Evolutionary conservation across 2,113 vertebrate species (phyloP), one percentile per base, ranked within the genome.

Genomic region (Rhinolophus sinicus): DNA sequence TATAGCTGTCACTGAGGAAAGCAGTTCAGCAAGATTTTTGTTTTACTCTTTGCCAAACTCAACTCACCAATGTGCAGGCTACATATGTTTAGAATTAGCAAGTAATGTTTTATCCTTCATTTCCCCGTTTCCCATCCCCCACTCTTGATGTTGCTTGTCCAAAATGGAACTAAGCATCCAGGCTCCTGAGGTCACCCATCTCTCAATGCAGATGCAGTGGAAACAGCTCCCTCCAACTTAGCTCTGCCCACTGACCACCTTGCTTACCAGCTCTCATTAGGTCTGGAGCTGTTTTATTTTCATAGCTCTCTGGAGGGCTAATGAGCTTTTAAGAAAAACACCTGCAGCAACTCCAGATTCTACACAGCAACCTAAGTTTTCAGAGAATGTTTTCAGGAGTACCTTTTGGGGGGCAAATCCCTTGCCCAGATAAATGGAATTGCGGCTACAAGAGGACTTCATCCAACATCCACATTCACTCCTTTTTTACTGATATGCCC

Each of bases 11-110:
- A 76, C 88, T 93, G 94, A 86, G 44, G 62, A 96, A 93, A 97
- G 76, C 35, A 72, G 58, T 77, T 91, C 33, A 40, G 85, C 18
- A 95, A 67, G 89, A 89, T 83, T 89, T 44, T 90, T 78, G 40
- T 97, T 82, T 97, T 95, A 95, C 90, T 64, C 64, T 69, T 47
- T 96, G 94, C 96, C 95, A 97, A 85, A 52, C 83, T 54, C 96
- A 84, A 30, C 89, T 97, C 86, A 76, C 95, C 95, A 86, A 69
- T 21, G 78, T 26, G 65, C 94, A 69, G 81, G 76, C 96, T 77
- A 84, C 96, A 93, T 92, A 54, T 97, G 97, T 97, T 98, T 97
- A 96, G 90, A 94, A 97, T 98, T 97, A 98, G 78, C 95, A 90
- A 97, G 94, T 72, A 64, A 84, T 8, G 91, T 52, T 96, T 95